Evolutionary conservation across 2,888 invertebrate species (phyloP).

Genomic region (Cataglyphis altisquamis): DNA sequence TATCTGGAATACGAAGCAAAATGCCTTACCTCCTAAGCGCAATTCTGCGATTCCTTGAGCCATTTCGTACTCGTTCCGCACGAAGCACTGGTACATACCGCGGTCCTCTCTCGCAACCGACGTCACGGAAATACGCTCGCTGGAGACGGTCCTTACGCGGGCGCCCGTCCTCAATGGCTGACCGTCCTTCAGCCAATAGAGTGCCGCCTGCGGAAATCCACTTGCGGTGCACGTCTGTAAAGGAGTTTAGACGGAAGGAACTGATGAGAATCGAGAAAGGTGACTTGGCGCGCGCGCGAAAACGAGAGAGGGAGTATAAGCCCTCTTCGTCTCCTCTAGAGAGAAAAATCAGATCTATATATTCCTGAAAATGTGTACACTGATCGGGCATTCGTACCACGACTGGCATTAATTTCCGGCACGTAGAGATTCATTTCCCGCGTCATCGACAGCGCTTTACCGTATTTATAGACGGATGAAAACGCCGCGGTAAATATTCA

Average conservation of each 20-base stretch:
- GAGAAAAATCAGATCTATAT: conserved; percentile 48
- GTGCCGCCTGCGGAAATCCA: conserved; percentile 84
- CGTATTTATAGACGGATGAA: conserved; percentile 22
- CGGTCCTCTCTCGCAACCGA: conserved; percentile 86
- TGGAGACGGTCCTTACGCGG: conserved; percentile 85
- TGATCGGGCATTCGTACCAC: background rate
- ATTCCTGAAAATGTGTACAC: conserved; percentile 37
- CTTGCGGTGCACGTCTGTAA: conserved; percentile 85
- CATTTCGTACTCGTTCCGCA: conserved; percentile 85
- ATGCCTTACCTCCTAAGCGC: conserved; percentile 85
- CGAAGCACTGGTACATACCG: conserved; percentile 86
- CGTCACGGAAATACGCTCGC: conserved; percentile 87
- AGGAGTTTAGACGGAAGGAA: conserved; percentile 70
- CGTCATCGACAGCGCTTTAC: conserved; percentile 47
- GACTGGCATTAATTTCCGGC: conserved; percentile 49
- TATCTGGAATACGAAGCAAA: conserved; percentile 1
- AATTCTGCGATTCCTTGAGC: conserved; percentile 86
- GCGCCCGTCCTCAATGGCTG: conserved; percentile 85
- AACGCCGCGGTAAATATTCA: conserved; percentile 39
- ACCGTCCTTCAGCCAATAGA: conserved; percentile 86
- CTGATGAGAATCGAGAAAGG: conserved; percentile 68
- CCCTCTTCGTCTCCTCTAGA: background rate
- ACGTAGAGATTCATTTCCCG: conserved; percentile 52
- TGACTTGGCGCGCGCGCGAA: background rate
- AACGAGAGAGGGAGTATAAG: background rate